Conservation (phyloP, 1,140 invertebrate species). For the Lepidurus packardi region DNA sequence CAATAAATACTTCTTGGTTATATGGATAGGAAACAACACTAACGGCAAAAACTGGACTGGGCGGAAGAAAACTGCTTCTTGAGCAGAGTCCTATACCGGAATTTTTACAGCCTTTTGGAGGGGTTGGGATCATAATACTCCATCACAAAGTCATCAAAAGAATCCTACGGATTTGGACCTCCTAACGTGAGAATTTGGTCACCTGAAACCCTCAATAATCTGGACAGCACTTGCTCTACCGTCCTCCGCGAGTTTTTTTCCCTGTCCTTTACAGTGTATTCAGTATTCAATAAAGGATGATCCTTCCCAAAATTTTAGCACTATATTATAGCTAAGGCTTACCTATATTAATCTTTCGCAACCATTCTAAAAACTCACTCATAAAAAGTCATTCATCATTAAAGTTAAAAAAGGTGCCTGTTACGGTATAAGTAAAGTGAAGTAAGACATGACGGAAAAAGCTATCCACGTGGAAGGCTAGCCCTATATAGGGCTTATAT, state of each 20-base stretch:
- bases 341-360: no score
- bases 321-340: neutral
- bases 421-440: no score
- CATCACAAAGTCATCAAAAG: slow-evolving; percentile 14
- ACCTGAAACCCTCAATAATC: slow-evolving; percentile 10
- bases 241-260: neutral
- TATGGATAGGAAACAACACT: neutral
- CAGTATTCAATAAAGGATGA: neutral
- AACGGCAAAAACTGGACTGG: neutral
- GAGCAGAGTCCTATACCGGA: neutral
- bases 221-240: neutral
- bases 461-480: neutral
- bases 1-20: neutral
- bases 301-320: neutral
- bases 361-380: no score
- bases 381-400: no score
- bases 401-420: no score
- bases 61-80: neutral
- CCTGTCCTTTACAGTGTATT: neutral
- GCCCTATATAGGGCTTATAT: neutral
- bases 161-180: neutral
- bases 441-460: no score
- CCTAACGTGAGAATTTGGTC: slow-evolving; percentile 21
- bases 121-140: neutral
- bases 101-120: neutral